A percentile compares a stretch with the other conserved stretches of the same genome.
These are phyloP conservation scores for Enteromius paludinosus DNA, from an alignment of 2,797 vertebrate species.

Conservation along the genomic window DNA sequence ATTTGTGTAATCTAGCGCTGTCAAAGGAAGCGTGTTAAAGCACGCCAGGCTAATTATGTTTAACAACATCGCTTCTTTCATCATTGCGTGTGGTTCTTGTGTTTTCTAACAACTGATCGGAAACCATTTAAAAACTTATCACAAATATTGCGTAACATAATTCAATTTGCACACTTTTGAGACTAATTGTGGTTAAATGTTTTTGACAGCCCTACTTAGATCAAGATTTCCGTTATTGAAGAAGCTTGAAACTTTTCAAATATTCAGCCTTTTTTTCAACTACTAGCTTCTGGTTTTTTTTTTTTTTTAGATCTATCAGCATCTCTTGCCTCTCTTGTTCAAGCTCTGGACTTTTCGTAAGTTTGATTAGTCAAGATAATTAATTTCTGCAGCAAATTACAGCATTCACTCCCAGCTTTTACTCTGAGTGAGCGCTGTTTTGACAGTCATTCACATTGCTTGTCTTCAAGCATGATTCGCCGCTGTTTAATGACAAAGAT, in stretches of 20 bases:
- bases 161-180: not conserved
- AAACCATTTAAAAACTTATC: not conserved
- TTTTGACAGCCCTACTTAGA: slow-evolving; percentile 14
- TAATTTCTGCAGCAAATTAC: slow-evolving; percentile 84
- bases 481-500: slow-evolving; percentile 84
- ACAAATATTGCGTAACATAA: not conserved
- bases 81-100: not conserved
- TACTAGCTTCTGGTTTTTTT: not conserved
- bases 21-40: slow-evolving; percentile 31
- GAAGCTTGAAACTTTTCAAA: not conserved
- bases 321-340: slow-evolving; percentile 47
- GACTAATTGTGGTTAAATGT: not conserved
- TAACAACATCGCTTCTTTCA: not conserved
- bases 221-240: slow-evolving; percentile 1
- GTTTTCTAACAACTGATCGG: not conserved
- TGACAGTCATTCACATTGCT: slow-evolving; percentile 77
- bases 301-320: slow-evolving; percentile 22
- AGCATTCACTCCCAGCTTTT: slow-evolving; percentile 73
- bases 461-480: slow-evolving; percentile 78
- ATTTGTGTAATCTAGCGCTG: slow-evolving; percentile 13
- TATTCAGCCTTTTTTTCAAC: not conserved
- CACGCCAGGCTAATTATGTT: slow-evolving; percentile 29
- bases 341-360: slow-evolving; percentile 63
- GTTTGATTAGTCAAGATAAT: slow-evolving; percentile 83
- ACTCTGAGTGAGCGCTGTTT: slow-evolving; percentile 75